phyloP scores from a whole-genome alignment of 2,797 vertebrate genomes.

The Nyctibius grandis region DNA sequence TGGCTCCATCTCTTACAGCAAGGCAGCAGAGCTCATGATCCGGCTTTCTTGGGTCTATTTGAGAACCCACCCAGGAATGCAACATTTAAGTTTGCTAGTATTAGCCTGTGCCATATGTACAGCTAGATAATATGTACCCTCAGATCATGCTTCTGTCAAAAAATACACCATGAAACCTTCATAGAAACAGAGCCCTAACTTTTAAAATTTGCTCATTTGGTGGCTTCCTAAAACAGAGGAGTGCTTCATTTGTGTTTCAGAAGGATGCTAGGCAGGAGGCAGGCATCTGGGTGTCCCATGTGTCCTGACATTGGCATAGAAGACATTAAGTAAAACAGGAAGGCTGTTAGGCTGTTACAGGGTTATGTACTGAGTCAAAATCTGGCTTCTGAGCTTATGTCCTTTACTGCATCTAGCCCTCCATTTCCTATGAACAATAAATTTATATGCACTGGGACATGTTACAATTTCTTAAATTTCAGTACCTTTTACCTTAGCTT shows the following conservation, averaged over 20 bases:
- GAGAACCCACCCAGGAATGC: background rate
- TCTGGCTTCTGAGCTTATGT: background rate
- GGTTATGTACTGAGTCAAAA: background rate
- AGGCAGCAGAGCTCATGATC: background rate
- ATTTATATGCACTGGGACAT: background rate
- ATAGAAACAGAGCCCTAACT: background rate
- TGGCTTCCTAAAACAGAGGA: background rate
- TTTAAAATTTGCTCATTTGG: background rate
- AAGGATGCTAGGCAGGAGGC: background rate
- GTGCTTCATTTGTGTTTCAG: background rate
- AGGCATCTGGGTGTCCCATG: accelerated
- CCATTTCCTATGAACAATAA: background rate
- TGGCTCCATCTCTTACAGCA: background rate
- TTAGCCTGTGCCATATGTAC: background rate
- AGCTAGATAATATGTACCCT: background rate
- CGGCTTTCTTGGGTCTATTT: background rate
- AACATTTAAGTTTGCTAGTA: background rate
- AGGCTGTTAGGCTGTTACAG: background rate
- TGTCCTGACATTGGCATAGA: background rate
- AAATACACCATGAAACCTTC: too few relatives aligned
- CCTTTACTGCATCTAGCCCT: background rate
- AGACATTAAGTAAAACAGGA: background rate
- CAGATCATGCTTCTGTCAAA: background rate
- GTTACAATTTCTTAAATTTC: background rate
- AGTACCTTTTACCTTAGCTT: background rate